Evolutionary conservation across 2,797 vertebrate genomes (phyloP), one percentile per base, ranked within the genome.

Genomic region (Thalassophryne amazonica): DNA sequence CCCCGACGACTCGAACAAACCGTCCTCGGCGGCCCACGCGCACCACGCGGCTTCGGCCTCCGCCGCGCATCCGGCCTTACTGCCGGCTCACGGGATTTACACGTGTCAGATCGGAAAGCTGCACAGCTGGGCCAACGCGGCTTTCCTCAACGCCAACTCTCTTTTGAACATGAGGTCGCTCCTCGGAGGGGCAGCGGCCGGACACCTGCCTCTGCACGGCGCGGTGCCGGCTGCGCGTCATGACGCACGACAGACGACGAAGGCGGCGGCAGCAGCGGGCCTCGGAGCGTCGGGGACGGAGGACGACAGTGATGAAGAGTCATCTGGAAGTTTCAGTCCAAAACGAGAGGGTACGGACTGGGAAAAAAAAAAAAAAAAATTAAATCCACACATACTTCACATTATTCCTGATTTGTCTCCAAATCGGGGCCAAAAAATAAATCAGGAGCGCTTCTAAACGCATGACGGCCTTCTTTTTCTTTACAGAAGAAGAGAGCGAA

Each of bases 91-190:
- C 81, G 97, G 97, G 93, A 96, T 99, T 68, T 99, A 99, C 80
- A 98, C 97, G 0, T 99, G 97, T 78, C 97, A 98, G 83, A 95
- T 98, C 73, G 95, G 97, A 78, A 98, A 98, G 71, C 93, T 98
- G 74, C 94, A 96, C 89, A 97, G 93, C 87, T 99, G 97, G 97
- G 95, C 97, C 85, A 96, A 94, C 78, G 93, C 95, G 42, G 94
- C 97, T 46, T 94, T 99, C 83, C 92, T 99, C 18, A 93, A 95
- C 15, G 94, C 97, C 80, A 95, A 94, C 81, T 96, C 95, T 15
- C 86, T 99, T 84, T 86, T 98, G 74, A 97, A 95, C 37, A 91
- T 99, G 89, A 91, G 95, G 47, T 97, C 97, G 37, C 92, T 98
- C 54, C 86, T 99, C 83, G 93, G 93, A 64, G 94, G 93, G 37